phyloP scores from a whole-genome alignment of 2,113 vertebrate species.

The Myanophis thanlyinensis region DNA sequence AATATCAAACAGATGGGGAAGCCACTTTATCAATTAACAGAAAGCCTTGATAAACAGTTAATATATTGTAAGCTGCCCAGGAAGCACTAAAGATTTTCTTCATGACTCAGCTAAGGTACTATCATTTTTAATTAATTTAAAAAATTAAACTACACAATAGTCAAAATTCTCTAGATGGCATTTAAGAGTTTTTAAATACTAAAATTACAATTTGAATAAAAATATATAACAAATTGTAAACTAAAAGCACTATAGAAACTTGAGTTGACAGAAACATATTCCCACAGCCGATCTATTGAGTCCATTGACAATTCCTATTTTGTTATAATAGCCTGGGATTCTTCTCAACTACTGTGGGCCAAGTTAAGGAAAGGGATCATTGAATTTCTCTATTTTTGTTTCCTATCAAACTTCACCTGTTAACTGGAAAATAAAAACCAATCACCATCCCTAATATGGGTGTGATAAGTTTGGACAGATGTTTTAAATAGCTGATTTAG shows the following conservation, averaged over 20 bases:
- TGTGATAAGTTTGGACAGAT: neutral
- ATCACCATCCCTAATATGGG: neutral
- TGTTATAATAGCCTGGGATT: neutral
- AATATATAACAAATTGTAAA: neutral
- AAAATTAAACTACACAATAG: neutral
- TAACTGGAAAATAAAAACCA: neutral
- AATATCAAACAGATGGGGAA: neutral
- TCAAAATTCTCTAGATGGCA: neutral
- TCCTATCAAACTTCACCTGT: neutral
- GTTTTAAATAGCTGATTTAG: neutral
- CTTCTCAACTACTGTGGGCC: neutral
- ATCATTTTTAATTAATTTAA: neutral
- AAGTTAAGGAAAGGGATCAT: neutral
- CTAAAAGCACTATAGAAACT: neutral
- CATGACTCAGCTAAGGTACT: neutral
- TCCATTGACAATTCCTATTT: neutral
- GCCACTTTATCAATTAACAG: neutral
- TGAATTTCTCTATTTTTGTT: neutral
- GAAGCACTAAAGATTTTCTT: neutral
- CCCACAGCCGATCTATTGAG: neutral
- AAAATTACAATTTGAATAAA: neutral
- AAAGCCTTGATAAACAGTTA: neutral
- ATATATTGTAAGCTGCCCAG: neutral
- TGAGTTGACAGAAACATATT: neutral
- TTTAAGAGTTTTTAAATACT: neutral